Base-by-base conservation (phyloP, 2,113 vertebrate genomes). In the Labeo catla region DNA sequence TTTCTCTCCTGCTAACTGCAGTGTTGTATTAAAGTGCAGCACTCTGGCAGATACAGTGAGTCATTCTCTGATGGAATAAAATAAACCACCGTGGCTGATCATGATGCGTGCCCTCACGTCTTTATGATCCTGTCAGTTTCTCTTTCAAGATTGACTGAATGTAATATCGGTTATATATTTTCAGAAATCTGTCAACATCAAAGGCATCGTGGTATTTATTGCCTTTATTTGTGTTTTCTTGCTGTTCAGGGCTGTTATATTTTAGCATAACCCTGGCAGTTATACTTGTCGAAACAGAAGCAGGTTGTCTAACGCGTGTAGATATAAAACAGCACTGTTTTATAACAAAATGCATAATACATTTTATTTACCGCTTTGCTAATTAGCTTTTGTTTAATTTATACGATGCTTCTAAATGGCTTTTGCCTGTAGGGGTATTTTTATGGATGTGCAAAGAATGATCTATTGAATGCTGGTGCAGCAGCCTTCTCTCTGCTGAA, bases 391-490 rank as follows among this genome's bases (percentile, higher is more conserved):
- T 73, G 81, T 59, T 70, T 83, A 83, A 72, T 83, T 70, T 83
- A 73, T 84, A 59, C n/a, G 34, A 43, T n/a, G 21, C 66, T 43
- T 73, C 68, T 57, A 54, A 84, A 73, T 73, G 50, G 34, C 50
- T 84, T 84, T 73, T 6, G 50, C 66, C 68, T 68, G 68, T 43
- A 50, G 66, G 81, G 66, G 34, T 73, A 73, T 43, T 84, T 23
- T 84, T 73, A 84, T 59, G 66, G 80, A 43, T 73, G 68, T 66
- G 61, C 19, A 54, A 74, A 52, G 72, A 45, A 81, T 76, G 79
- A 83, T 83, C 50, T 83, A 86, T 86, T 81, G 78, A 81, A 73
- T 86, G 66, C 80, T 77, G 80, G 45, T 76, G 45, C 73, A 77
- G 72, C 80, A 74, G 68, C 23, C 13, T 73, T 52, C 28, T 74